Conservation (phyloP, 2,797 vertebrate genomes). For the Takifugu ocellatus region DNA sequence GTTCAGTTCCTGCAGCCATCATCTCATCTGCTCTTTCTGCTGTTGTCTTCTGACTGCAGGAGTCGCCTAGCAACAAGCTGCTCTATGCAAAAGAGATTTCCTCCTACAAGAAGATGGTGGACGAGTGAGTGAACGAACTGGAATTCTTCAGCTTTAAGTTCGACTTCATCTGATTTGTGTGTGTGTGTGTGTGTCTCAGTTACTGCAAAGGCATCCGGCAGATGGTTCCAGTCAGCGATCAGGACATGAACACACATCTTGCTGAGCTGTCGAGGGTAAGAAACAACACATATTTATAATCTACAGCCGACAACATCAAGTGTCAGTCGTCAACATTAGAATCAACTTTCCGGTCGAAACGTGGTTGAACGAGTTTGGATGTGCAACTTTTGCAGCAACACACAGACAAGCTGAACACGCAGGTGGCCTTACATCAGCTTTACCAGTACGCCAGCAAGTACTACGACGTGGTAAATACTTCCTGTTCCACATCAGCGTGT, state of each 20-base stretch:
- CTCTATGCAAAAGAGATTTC: conserved; percentile 98
- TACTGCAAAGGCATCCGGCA: conserved; percentile 94
- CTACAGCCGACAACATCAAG: too few relatives aligned
- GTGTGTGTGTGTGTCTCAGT: conserved; percentile 58
- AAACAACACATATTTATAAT: background rate
- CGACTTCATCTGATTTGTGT: background rate
- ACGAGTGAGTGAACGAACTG: conserved; percentile 84
- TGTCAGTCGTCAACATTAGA: background rate
- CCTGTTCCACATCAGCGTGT: background rate
- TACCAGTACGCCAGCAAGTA: conserved; percentile 98
- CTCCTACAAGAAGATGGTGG: conserved; percentile 98
- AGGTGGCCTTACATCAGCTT: conserved; percentile 93
- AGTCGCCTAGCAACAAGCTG: conserved; percentile 98
- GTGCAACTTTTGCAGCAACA: conserved; percentile 74
- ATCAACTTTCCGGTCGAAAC: background rate
- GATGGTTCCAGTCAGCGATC: conserved; percentile 95
- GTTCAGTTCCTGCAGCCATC: background rate
- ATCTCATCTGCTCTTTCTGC: background rate
- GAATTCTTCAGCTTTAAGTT: background rate
- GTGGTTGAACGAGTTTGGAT: too few relatives aligned
- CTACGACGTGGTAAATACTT: conserved; percentile 86
- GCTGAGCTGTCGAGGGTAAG: conserved; percentile 96
- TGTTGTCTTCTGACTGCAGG: conserved; percentile 66
- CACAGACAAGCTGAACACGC: conserved; percentile 92
- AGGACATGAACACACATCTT: conserved; percentile 98